Evolutionary conservation across 2,797 vertebrate genomes (phyloP).

Genomic region (Tympanoctomys barrerae): DNA sequence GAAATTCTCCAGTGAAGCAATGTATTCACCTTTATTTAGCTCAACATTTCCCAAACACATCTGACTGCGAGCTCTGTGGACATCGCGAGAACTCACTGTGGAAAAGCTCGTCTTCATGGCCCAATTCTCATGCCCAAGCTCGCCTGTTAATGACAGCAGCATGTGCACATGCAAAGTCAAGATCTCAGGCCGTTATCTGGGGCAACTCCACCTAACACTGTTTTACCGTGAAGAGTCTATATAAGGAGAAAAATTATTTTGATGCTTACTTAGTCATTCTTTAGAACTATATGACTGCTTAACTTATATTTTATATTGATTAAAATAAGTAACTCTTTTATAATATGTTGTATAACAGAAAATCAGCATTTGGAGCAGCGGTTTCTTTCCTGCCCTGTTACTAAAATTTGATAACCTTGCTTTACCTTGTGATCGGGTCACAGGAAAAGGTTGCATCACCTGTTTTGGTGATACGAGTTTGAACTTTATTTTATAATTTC

Average conservation of each 20-base stretch:
- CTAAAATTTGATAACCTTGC: constrained; percentile 16
- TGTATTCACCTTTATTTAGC: constrained; percentile 60
- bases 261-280: constrained; percentile 15
- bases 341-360: neutral
- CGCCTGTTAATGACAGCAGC: constrained; percentile 20
- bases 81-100: neutral
- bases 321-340: neutral
- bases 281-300: constrained; percentile 45
- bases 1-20: constrained; percentile 50
- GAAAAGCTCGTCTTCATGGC: constrained; percentile 16
- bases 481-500: constrained; percentile 43
- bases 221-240: constrained; percentile 1
- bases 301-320: neutral
- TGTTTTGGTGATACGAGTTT: neutral
- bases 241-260: constrained; percentile 41
- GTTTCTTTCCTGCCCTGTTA: neutral
- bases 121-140: neutral
- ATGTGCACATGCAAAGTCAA: neutral
- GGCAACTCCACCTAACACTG: neutral
- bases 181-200: constrained; percentile 35
- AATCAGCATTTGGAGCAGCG: constrained; percentile 28
- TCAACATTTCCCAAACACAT: constrained; percentile 34
- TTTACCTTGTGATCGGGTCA: neutral
- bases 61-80: neutral
- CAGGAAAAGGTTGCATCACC: neutral